Percentiles rank a stretch among this genome's conserved stretches.
Evolutionary conservation across 2,113 vertebrate species (phyloP).

Genomic region (Antennarius striatus): DNA sequence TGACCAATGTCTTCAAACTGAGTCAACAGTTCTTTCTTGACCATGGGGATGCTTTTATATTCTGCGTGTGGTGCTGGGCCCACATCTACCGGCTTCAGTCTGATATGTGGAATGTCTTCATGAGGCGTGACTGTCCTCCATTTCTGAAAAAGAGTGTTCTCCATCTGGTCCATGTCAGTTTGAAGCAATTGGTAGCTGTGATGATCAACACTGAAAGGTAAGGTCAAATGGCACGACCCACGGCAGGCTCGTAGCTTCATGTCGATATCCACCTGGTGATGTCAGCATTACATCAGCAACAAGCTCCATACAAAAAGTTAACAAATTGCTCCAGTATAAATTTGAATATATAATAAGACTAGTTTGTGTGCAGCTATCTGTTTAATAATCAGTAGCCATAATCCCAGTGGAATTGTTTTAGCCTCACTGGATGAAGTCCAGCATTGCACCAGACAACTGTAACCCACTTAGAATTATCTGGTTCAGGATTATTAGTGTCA

Average conservation of each 20-base stretch:
- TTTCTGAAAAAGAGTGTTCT: neutral
- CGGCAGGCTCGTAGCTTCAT: constrained; percentile 74
- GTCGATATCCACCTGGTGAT: constrained; percentile 75
- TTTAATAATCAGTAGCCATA: too few relatives aligned
- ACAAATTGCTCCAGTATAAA: too few relatives aligned
- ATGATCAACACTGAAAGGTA: constrained; percentile 46
- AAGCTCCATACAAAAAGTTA: neutral
- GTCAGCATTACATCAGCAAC: neutral
- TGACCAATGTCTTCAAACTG: constrained; percentile 71
- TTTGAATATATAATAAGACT: too few relatives aligned
- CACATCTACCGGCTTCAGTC: constrained; percentile 5
- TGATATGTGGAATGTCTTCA: constrained; percentile 33
- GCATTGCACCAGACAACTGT: too few relatives aligned
- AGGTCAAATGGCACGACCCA: constrained; percentile 68
- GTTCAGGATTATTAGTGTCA: too few relatives aligned
- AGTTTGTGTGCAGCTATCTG: too few relatives aligned
- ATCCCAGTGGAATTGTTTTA: too few relatives aligned
- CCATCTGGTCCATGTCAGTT: constrained; percentile 21
- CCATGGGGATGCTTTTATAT: constrained; percentile 47
- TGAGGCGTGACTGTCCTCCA: neutral
- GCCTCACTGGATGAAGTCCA: too few relatives aligned
- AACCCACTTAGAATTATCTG: too few relatives aligned
- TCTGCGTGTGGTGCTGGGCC: neutral
- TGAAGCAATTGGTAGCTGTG: constrained; percentile 23
- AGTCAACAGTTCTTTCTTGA: constrained; percentile 57